Evolutionary conservation across 30 jellyfish, hydroid and myxozoan species (phyloP).

Genomic region (Pelagia noctiluca): DNA sequence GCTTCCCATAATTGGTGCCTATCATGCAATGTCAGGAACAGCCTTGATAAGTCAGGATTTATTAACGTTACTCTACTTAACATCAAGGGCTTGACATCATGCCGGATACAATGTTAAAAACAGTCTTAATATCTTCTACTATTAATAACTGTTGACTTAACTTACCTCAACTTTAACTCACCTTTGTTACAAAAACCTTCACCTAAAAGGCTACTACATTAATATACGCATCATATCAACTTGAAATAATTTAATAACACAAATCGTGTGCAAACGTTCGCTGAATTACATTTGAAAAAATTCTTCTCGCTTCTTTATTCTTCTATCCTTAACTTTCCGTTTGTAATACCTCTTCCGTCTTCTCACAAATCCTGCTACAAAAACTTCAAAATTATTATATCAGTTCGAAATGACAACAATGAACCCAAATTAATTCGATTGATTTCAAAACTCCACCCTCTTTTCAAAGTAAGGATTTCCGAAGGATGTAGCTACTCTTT

Average conservation of each 20-base stretch:
- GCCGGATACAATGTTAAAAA: too few relatives aligned
- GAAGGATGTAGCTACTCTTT: too few relatives aligned
- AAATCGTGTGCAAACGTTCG: slow-evolving; percentile 3
- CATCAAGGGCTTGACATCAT: too few relatives aligned
- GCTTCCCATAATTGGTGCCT: too few relatives aligned
- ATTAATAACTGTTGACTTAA: too few relatives aligned
- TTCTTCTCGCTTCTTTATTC: background rate
- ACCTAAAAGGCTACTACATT: background rate
- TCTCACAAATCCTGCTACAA: slow-evolving; percentile 14
- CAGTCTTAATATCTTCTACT: too few relatives aligned
- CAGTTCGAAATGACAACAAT: background rate
- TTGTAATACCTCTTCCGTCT: slow-evolving; percentile 1
- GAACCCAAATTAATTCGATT: background rate
- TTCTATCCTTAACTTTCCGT: background rate
- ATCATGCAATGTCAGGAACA: too few relatives aligned
- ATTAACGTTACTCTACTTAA: too few relatives aligned
- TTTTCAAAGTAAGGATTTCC: too few relatives aligned
- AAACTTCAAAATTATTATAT: background rate
- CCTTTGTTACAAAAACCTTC: background rate
- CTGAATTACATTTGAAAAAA: too few relatives aligned
- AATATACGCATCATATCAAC: background rate
- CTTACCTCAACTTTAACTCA: background rate
- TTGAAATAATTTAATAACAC: background rate
- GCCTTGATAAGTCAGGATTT: too few relatives aligned
- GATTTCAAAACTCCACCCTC: background rate